phyloP scores from a whole-genome alignment of 2,888 invertebrate genomes.

The Drosophila fulvimacula region DNA sequence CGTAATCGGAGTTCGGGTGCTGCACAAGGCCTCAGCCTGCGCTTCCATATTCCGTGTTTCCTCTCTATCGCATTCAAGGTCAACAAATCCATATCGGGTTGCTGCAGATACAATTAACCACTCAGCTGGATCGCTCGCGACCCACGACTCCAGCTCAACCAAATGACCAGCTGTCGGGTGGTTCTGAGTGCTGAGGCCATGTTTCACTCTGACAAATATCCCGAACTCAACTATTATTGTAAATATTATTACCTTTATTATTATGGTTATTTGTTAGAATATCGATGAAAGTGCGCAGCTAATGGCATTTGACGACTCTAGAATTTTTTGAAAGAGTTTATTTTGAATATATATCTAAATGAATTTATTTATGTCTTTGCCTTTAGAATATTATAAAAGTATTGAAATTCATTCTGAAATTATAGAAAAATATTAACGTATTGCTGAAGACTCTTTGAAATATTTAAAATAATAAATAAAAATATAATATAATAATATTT shows the following conservation, averaged over 20 bases:
- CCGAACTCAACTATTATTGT: neutral
- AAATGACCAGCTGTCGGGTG: slow-evolving; percentile 24
- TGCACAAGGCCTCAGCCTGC: slow-evolving; percentile 33
- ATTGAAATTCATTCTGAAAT: too few species aligned
- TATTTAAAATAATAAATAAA: too few species aligned
- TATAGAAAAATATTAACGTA: too few species aligned
- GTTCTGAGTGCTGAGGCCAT: neutral
- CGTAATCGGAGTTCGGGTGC: slow-evolving; percentile 59
- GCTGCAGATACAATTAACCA: slow-evolving; percentile 37
- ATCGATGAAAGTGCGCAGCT: neutral
- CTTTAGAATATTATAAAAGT: too few species aligned
- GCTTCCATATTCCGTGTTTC: neutral
- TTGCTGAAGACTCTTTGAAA: too few species aligned
- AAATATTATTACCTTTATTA: slow-evolving; percentile 9
- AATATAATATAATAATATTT: too few species aligned
- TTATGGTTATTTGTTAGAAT: neutral
- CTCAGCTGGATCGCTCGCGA: slow-evolving; percentile 29
- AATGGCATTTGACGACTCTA: neutral
- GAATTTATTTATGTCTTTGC: too few species aligned
- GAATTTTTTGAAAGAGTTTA: neutral
- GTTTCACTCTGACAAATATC: slow-evolving; percentile 4
- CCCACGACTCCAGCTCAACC: slow-evolving; percentile 5
- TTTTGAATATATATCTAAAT: neutral
- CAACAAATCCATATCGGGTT: slow-evolving; percentile 31
- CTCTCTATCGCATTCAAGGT: slow-evolving; percentile 3